phyloP scores from a whole-genome alignment of 2,888 invertebrate species.

The Drosophila subsilvestris region DNA sequence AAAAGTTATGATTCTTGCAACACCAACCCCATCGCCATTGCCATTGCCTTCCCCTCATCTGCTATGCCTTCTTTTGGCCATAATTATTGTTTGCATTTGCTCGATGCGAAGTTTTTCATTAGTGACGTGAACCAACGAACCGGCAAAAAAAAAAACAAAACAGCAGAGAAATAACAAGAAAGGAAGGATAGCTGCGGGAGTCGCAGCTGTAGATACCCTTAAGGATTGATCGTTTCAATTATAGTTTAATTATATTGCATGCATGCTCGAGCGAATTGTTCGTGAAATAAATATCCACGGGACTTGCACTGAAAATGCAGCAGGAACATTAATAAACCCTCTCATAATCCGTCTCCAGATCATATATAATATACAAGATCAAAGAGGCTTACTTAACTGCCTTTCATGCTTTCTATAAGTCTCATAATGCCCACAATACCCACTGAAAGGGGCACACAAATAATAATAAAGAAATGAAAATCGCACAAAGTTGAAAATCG shows the following conservation, averaged over 20 bases:
- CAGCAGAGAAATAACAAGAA: not conserved
- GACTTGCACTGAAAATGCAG: too few relatives aligned
- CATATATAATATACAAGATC: not conserved
- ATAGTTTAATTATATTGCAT: too few relatives aligned
- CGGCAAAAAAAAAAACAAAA: constrained; percentile 5
- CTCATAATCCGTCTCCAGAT: not conserved
- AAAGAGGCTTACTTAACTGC: not conserved
- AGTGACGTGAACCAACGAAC: constrained; percentile 38
- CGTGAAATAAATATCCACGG: too few relatives aligned
- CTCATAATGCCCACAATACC: not conserved
- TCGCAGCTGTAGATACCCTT: not conserved
- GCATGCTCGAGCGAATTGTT: too few relatives aligned
- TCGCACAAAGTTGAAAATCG: constrained; percentile 69
- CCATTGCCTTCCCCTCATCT: not conserved
- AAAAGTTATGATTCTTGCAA: constrained; percentile 35
- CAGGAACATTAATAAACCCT: too few relatives aligned
- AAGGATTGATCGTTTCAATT: not conserved
- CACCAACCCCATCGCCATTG: not conserved
- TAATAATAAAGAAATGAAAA: constrained; percentile 44
- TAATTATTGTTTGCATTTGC: constrained; percentile 56
- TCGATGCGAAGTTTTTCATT: constrained; percentile 62
- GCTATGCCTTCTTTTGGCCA: constrained; percentile 9
- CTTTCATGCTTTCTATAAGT: not conserved
- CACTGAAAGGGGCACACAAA: constrained; percentile 7
- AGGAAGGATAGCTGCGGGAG: not conserved